These are phyloP conservation scores for Sprattus sprattus DNA, from an alignment of 2,113 vertebrate genomes.

Conservation along the genomic window DNA sequence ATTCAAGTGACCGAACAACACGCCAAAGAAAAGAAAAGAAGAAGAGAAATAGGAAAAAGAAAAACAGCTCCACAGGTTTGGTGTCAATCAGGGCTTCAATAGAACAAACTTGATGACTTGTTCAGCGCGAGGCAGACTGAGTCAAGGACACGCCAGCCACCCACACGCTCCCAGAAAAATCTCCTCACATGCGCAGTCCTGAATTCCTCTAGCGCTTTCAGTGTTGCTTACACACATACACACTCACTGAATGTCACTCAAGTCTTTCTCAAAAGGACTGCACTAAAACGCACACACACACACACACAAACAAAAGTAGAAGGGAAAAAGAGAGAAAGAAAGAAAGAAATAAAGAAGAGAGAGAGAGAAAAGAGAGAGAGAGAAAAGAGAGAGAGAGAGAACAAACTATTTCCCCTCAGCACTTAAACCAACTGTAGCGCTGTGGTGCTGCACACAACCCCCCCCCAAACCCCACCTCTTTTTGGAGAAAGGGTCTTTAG, in stretches of 20 bases:
- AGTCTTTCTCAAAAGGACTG: background rate
- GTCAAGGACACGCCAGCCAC: background rate
- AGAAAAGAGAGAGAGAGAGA: background rate
- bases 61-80: background rate
- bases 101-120: background rate
- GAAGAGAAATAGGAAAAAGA: background rate
- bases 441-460: too few relatives aligned
- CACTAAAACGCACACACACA: background rate
- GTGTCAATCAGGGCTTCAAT: background rate
- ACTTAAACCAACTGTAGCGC: background rate
- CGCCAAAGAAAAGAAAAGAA: background rate
- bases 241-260: background rate
- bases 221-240: background rate
- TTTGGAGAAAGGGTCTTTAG: conserved; percentile 29
- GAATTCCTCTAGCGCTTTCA: background rate
- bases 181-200: background rate
- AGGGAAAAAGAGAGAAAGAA: background rate
- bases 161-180: background rate
- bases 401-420: background rate
- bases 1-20: background rate
- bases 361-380: background rate
- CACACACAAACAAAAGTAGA: background rate
- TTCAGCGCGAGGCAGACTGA: background rate
- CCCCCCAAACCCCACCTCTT: background rate
- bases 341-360: too few relatives aligned